Evolutionary conservation across 1,140 invertebrate species (phyloP).

Genomic region (Catajapyx aquilonaris): DNA sequence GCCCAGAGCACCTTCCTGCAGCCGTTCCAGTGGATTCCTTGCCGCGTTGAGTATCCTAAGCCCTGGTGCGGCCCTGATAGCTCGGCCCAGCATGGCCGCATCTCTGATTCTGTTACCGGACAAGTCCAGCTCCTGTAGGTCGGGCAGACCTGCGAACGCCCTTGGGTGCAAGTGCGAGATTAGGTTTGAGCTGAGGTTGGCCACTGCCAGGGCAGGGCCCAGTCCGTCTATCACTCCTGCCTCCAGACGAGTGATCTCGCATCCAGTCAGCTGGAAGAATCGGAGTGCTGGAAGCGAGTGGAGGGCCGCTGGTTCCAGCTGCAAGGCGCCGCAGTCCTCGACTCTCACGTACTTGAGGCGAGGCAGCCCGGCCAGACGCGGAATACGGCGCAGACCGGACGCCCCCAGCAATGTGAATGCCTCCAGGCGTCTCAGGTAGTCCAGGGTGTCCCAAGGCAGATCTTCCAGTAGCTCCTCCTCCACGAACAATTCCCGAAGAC

Average conservation of each 20-base stretch:
- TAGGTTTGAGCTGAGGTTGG: conserved; percentile 58
- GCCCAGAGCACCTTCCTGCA: conserved; percentile 56
- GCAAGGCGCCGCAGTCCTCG: conserved; percentile 41
- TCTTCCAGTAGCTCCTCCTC: conserved; percentile 59
- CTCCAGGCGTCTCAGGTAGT: conserved; percentile 48
- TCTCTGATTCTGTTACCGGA: conserved; percentile 47
- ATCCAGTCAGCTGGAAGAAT: conserved; percentile 45
- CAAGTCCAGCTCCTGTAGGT: conserved; percentile 44
- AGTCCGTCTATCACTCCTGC: conserved; percentile 49
- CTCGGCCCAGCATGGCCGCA: conserved; percentile 52
- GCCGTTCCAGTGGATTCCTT: conserved; percentile 40
- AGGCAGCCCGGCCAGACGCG: conserved; percentile 14
- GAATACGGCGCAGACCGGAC: not conserved
- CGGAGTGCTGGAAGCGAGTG: conserved; percentile 46
- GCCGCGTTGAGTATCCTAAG: conserved; percentile 44
- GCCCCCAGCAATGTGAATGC: conserved; percentile 52
- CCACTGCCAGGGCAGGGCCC: conserved; percentile 39
- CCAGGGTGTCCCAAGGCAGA: conserved; percentile 51
- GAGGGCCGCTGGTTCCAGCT: conserved; percentile 47
- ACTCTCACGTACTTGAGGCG: conserved; percentile 23
- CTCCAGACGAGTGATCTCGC: conserved; percentile 35
- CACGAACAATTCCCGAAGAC: conserved; percentile 55
- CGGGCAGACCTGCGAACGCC: conserved; percentile 43
- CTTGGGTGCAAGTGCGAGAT: conserved; percentile 57
- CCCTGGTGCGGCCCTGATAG: conserved; percentile 44